phyloP scores from a whole-genome alignment of 2,888 invertebrate species.

The Scaptomyza reducta region DNA sequence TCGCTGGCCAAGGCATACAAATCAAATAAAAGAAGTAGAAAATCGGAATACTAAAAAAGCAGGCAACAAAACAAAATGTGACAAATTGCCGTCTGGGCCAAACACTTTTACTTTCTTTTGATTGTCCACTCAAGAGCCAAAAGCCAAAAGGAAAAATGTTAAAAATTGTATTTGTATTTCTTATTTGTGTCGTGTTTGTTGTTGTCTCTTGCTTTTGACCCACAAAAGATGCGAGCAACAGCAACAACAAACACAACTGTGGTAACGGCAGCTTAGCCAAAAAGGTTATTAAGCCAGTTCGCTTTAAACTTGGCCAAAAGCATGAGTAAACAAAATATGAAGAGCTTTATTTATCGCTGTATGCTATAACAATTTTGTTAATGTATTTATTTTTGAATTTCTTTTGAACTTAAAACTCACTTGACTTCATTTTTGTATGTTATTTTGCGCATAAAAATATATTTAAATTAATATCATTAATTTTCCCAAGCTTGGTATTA shows the following conservation, averaged over 20 bases:
- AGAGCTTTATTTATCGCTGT: neutral
- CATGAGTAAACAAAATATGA: neutral
- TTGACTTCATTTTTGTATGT: neutral
- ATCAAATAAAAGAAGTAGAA: constrained; percentile 35
- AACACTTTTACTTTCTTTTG: constrained; percentile 76
- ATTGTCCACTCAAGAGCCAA: constrained; percentile 46
- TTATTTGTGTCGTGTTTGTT: constrained; percentile 11
- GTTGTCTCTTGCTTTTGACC: constrained; percentile 33
- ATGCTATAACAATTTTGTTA: neutral
- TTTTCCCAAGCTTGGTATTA: no score
- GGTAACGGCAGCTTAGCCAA: constrained; percentile 44
- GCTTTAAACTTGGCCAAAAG: constrained; percentile 38
- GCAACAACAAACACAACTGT: constrained; percentile 1
- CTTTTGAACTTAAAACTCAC: neutral
- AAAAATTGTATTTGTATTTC: constrained; percentile 48
- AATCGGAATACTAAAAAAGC: constrained; percentile 17
- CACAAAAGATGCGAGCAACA: constrained; percentile 30
- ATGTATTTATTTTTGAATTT: neutral
- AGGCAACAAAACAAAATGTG: constrained; percentile 42
- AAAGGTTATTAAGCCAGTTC: constrained; percentile 62
- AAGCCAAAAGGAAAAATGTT: constrained; percentile 22
- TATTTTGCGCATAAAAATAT: neutral
- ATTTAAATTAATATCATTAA: no score
- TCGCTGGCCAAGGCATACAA: constrained; percentile 50
- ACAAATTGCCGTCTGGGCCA: constrained; percentile 39